Conservation (phyloP, 2,113 vertebrate genomes). For the Colossoma macropomum region DNA sequence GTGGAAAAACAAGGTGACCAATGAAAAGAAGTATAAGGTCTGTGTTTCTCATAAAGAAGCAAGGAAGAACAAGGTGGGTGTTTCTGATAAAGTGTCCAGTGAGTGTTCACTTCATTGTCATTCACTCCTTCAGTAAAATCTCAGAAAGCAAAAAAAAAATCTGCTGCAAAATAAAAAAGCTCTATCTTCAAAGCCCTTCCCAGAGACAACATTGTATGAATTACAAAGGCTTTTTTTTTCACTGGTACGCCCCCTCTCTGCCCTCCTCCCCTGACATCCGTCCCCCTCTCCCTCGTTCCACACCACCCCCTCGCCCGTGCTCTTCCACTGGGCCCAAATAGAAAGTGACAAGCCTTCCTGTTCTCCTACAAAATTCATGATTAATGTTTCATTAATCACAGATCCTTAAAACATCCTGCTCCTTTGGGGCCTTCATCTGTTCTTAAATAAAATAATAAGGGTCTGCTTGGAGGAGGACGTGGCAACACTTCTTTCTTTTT, state of each 20-base stretch:
- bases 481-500: conserved; percentile 61
- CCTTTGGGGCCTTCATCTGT: conserved; percentile 68
- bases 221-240: conserved; percentile 61
- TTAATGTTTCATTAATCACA: conserved; percentile 80
- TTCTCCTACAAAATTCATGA: conserved; percentile 78
- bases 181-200: conserved; percentile 48
- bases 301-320: conserved; percentile 51
- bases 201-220: conserved; percentile 66
- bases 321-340: conserved; percentile 71
- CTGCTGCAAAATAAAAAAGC: conserved; percentile 49
- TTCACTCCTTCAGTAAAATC: not conserved
- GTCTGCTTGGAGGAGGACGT: conserved; percentile 54
- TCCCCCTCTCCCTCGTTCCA: conserved; percentile 51
- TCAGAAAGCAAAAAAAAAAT: not conserved
- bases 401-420: conserved; percentile 72
- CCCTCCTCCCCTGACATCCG: conserved; percentile 62
- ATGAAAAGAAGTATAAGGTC: too few species aligned
- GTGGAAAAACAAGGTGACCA: too few species aligned
- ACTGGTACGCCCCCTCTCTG: conserved; percentile 45
- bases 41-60: too few species aligned
- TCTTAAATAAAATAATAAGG: conserved; percentile 75
- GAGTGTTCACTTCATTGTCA: not conserved
- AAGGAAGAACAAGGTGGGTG: too few species aligned
- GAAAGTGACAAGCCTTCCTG: conserved; percentile 78
- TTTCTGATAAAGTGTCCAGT: too few species aligned